Percentiles rank a stretch among this genome's conserved stretches.
Conservation (phyloP, 2,113 vertebrate species). For the Erinaceus europaeus region DNA sequence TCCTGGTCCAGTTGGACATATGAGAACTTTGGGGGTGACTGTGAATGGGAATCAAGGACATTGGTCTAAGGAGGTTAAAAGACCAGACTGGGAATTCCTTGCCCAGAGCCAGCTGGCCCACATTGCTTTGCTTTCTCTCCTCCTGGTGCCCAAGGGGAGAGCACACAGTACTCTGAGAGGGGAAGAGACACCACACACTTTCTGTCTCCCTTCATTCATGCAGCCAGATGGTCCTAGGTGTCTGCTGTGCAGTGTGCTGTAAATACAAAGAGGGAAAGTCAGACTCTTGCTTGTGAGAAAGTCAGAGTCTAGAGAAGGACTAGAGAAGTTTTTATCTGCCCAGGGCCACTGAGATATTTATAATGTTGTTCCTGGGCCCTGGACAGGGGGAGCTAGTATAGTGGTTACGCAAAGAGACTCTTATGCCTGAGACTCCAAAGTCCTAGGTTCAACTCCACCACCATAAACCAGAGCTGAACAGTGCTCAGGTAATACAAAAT, state of each 20-base stretch:
- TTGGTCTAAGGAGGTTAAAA: background rate
- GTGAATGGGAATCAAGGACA: background rate
- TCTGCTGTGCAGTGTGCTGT: background rate
- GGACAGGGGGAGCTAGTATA: too few relatives aligned
- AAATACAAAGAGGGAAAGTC: background rate
- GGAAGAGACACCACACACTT: too few relatives aligned
- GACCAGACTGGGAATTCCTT: too few relatives aligned
- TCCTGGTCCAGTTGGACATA: background rate
- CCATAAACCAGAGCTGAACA: too few relatives aligned
- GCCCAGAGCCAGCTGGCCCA: too few relatives aligned
- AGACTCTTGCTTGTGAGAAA: background rate
- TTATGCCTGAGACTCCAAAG: too few relatives aligned
- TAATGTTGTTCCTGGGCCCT: too few relatives aligned
- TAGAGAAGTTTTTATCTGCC: too few relatives aligned
- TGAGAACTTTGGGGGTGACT: background rate
- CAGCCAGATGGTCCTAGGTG: background rate
- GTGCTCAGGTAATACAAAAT: too few relatives aligned
- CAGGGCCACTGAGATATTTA: too few relatives aligned
- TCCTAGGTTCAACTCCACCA: too few relatives aligned
- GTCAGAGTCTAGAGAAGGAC: background rate
- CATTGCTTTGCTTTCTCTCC: background rate
- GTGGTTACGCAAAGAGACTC: too few relatives aligned
- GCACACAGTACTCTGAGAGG: background rate
- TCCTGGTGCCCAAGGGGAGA: background rate
- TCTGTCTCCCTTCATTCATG: background rate